Percentiles rank a stretch among this genome's conserved stretches.
Evolutionary conservation across 2,888 invertebrate species (phyloP).

Genomic region (Aphidius colemani): DNA sequence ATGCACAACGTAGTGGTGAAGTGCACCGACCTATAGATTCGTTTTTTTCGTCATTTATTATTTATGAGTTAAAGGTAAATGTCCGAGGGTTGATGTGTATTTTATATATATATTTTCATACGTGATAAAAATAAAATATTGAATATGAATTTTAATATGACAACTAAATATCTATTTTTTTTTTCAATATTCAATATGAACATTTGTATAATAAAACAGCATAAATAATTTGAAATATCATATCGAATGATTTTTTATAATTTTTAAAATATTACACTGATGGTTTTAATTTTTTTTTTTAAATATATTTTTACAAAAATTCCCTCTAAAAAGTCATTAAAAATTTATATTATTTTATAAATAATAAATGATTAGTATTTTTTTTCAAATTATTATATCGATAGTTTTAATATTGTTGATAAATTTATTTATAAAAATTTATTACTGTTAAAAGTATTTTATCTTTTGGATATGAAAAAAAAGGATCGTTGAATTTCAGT

Average conservation of each 20-base stretch:
- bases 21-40: slow-evolving; percentile 19
- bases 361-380: too few relatives aligned
- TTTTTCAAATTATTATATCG: background rate
- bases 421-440: background rate
- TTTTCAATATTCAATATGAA: too few relatives aligned
- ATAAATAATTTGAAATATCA: too few relatives aligned
- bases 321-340: too few relatives aligned
- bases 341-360: too few relatives aligned
- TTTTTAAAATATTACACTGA: background rate
- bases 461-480: background rate
- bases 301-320: background rate
- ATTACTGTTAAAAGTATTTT: background rate
- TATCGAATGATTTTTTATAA: too few relatives aligned
- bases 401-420: background rate
- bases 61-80: background rate
- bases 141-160: too few relatives aligned
- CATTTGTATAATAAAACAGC: too few relatives aligned
- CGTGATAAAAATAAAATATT: too few relatives aligned
- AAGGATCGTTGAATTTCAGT: slow-evolving; percentile 7
- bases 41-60: slow-evolving; percentile 3
- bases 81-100: background rate
- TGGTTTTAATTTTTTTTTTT: background rate
- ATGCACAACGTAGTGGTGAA: background rate
- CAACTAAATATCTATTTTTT: too few relatives aligned
- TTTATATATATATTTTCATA: background rate